Percentiles rank a stretch among this genome's conserved stretches.
phyloP scores from a whole-genome alignment of 2,113 vertebrate genomes.

The Porphyrio hochstetteri region DNA sequence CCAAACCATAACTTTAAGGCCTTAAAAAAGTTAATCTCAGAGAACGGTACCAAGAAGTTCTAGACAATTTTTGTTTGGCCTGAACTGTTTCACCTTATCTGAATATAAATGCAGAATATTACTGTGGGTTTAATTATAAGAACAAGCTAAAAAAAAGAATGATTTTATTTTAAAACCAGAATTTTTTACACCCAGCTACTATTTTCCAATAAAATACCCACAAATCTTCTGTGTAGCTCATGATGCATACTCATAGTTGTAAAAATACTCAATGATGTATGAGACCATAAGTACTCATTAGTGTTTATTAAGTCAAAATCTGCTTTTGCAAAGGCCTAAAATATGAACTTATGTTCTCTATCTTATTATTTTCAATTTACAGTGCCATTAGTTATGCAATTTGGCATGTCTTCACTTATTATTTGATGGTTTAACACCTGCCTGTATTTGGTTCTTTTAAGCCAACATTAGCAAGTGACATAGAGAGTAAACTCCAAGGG shows the following conservation, averaged over 20 bases:
- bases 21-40: background rate
- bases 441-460: background rate
- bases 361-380: slow-evolving; percentile 40
- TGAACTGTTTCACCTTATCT: background rate
- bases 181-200: background rate
- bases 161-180: background rate
- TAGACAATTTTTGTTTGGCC: background rate
- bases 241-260: background rate
- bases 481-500: background rate
- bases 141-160: background rate
- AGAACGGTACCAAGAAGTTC: background rate
- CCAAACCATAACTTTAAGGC: background rate
- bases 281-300: slow-evolving; percentile 30
- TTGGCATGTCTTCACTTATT: slow-evolving; percentile 21
- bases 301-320: background rate
- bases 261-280: background rate
- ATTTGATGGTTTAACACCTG: slow-evolving; percentile 25
- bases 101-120: background rate
- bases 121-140: background rate
- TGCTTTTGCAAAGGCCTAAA: background rate
- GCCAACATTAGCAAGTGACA: background rate
- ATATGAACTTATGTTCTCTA: background rate
- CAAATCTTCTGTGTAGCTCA: background rate
- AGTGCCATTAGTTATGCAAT: slow-evolving; percentile 43
- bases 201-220: background rate